Evolutionary conservation across 2,888 invertebrate genomes (phyloP).

Genomic region (Agapetus fuscipes): DNA sequence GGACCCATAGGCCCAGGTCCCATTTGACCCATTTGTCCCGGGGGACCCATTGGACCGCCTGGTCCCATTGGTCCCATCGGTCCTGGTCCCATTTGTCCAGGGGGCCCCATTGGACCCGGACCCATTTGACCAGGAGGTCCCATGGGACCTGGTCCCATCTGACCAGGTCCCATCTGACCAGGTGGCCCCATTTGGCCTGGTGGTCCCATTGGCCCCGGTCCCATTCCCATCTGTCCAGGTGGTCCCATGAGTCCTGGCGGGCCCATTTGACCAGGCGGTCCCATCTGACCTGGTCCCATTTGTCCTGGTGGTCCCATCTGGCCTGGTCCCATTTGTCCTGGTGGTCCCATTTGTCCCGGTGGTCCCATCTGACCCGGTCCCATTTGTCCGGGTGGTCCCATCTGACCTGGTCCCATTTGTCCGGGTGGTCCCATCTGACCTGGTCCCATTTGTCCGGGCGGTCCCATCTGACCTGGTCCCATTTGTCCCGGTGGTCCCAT

Average conservation of each 20-base stretch:
- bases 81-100: slow-evolving; percentile 19
- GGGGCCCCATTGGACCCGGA: slow-evolving; percentile 22
- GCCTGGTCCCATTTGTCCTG: slow-evolving; percentile 16
- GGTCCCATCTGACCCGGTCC: slow-evolving; percentile 23
- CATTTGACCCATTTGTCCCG: slow-evolving; percentile 2
- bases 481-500: slow-evolving; percentile 33
- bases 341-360: slow-evolving; percentile 21
- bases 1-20: slow-evolving; percentile 1
- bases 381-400: slow-evolving; percentile 7
- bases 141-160: slow-evolving; percentile 2
- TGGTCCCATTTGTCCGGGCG: slow-evolving; percentile 25
- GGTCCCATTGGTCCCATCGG: slow-evolving; percentile 20
- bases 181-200: slow-evolving; percentile 10
- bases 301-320: slow-evolving; percentile 26
- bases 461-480: slow-evolving; percentile 30
- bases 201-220: slow-evolving; percentile 8
- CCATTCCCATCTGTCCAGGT: slow-evolving; percentile 8
- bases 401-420: slow-evolving; percentile 6
- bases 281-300: slow-evolving; percentile 25
- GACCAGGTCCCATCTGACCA: slow-evolving; percentile 8
- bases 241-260: slow-evolving; percentile 25
- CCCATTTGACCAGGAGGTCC: slow-evolving; percentile 28
- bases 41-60: slow-evolving; percentile 8
- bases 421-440: slow-evolving; percentile 20
- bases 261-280: slow-evolving; percentile 24